Conservation (phyloP, 2,888 invertebrate species). For the Alsophila aescularia region DNA sequence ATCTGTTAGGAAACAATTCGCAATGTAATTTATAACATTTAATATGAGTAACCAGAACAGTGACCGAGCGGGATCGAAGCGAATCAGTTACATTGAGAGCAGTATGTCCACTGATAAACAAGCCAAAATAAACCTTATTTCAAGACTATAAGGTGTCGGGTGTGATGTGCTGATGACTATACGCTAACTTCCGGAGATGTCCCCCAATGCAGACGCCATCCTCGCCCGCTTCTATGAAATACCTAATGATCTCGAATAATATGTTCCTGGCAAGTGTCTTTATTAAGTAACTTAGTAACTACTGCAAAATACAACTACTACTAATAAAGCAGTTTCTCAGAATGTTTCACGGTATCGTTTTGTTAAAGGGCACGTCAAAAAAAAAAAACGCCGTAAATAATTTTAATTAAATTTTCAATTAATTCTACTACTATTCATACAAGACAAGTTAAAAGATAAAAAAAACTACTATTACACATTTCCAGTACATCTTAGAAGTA, state of each 20-base stretch:
- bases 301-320: no score
- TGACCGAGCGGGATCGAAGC: conserved; percentile 74
- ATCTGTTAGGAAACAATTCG: conserved; percentile 37
- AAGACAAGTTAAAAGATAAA: no score
- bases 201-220: conserved; percentile 65
- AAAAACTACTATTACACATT: no score
- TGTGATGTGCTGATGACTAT: conserved; percentile 32
- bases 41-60: conserved; percentile 75
- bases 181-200: conserved; percentile 76
- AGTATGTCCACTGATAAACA: conserved; percentile 37
- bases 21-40: conserved; percentile 37
- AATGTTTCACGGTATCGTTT: no score
- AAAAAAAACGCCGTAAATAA: no score
- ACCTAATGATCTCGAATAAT: conserved; percentile 42
- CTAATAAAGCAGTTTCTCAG: no score
- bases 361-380: no score
- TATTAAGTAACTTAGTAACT: no score
- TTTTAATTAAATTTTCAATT: no score
- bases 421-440: no score
- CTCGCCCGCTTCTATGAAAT: conserved; percentile 47
- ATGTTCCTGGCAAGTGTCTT: no score
- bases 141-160: conserved; percentile 24
- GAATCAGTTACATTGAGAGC: conserved; percentile 76
- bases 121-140: conserved; percentile 20
- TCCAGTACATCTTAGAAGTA: no score